Evolutionary conservation across 1,140 invertebrate species (phyloP).

Genomic region (Halictus rubicundus): DNA sequence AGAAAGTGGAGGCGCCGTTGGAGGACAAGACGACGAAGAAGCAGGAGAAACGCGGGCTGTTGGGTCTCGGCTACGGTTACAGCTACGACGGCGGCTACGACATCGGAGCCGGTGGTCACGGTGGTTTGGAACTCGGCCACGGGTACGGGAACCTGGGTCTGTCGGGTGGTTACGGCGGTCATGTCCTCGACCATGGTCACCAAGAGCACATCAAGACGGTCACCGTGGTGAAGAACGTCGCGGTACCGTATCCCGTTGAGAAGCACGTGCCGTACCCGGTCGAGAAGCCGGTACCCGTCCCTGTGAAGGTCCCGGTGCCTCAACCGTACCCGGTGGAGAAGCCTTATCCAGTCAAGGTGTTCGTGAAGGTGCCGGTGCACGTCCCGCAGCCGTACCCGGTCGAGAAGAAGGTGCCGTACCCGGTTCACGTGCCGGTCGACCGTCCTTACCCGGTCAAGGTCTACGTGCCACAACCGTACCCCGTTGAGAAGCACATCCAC

Average conservation of each 20-base stretch:
- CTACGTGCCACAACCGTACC: conserved; percentile 85
- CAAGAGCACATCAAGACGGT: conserved; percentile 85
- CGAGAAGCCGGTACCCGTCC: conserved; percentile 74
- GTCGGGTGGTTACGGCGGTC: conserved; percentile 68
- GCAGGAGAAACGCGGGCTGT: conserved; percentile 84
- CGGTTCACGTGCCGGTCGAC: conserved; percentile 80
- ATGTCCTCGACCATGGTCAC: conserved; percentile 65
- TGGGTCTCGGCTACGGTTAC: conserved; percentile 82
- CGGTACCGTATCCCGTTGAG: conserved; percentile 77
- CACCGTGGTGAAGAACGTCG: conserved; percentile 85
- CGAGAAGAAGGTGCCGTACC: conserved; percentile 75
- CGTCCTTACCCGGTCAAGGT: conserved; percentile 85
- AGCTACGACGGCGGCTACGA: conserved; percentile 83
- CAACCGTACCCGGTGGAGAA: conserved; percentile 81
- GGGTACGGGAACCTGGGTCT: conserved; percentile 60
- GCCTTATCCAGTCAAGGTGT: conserved; percentile 76
- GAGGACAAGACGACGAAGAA: conserved; percentile 79
- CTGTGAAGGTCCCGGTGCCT: conserved; percentile 84
- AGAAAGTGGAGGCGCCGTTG: conserved; percentile 79
- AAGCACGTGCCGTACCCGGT: conserved; percentile 77
- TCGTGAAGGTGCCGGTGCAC: conserved; percentile 84
- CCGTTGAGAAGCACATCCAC: conserved; percentile 84
- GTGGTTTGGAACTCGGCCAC: conserved; percentile 56
- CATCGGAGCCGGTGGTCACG: conserved; percentile 74
- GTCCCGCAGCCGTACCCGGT: conserved; percentile 82